Conservation (phyloP, 1,140 invertebrate genomes). For the Aphaenogaster floridana region DNA sequence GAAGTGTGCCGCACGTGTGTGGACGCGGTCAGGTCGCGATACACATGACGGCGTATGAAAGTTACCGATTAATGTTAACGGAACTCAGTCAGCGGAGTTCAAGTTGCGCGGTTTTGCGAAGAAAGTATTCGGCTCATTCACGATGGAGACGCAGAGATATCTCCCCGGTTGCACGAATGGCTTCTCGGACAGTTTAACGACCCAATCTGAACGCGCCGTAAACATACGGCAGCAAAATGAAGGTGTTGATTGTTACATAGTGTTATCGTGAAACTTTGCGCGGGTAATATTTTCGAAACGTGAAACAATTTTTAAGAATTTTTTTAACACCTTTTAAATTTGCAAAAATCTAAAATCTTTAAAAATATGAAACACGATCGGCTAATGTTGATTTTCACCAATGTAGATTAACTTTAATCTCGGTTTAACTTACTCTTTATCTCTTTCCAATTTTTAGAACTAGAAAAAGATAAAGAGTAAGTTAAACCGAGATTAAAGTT, state of each 20-base stretch:
- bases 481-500: no score
- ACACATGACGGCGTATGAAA: conserved; percentile 38
- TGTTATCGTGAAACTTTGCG: not conserved
- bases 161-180: not conserved
- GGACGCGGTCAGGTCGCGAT: not conserved
- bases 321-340: not conserved
- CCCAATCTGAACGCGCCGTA: not conserved
- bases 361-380: not conserved
- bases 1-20: not conserved
- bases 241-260: not conserved
- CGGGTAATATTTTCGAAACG: not conserved
- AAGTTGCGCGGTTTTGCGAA: conserved; percentile 18
- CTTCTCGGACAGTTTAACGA: not conserved
- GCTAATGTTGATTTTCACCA: no score
- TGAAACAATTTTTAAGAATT: not conserved
- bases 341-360: not conserved
- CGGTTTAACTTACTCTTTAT: no score
- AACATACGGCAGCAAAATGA: not conserved
- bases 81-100: not conserved
- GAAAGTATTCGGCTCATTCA: conserved; percentile 17
- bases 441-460: no score
- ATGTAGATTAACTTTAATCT: no score
- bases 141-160: not conserved
- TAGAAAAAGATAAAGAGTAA: no score
- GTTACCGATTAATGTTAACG: conserved; percentile 48